Conservation (phyloP, 2,888 invertebrate species). For the Malthinus flaveolus region DNA sequence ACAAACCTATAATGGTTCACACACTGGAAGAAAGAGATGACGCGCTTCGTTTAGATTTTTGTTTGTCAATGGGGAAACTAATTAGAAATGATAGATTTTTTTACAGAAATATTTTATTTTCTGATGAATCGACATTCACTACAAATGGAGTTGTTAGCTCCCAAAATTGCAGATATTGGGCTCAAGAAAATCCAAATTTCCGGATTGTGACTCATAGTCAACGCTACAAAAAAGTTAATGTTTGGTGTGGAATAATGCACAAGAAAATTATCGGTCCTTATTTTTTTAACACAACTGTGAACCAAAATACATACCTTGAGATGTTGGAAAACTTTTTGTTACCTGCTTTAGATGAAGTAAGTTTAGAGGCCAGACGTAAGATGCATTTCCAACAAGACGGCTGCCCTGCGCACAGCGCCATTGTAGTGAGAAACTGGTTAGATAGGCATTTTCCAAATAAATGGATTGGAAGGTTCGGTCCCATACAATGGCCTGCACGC, state of each 20-base stretch:
- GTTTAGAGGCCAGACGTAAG: not conserved
- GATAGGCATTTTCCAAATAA: not conserved
- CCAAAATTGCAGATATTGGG: conserved; percentile 5
- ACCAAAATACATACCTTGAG: not conserved
- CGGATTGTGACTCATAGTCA: not conserved
- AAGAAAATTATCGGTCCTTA: not conserved
- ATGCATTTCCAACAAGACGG: not conserved
- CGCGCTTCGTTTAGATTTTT: no score
- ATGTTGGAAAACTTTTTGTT: not conserved
- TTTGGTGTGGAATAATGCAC: not conserved
- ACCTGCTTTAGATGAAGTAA: not conserved
- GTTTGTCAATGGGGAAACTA: no score
- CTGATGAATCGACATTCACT: conserved; percentile 1
- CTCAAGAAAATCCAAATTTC: conserved; percentile 3
- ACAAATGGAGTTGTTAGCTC: not conserved
- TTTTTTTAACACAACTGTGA: not conserved
- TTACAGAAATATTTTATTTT: not conserved
- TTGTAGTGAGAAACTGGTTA: not conserved
- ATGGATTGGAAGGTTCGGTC: not conserved
- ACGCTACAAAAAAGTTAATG: conserved; percentile 4
- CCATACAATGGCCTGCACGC: not conserved
- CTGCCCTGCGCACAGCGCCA: not conserved
- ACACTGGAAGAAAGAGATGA: no score
- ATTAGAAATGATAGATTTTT: no score
- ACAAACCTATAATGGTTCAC: no score